phyloP scores from a whole-genome alignment of 2,888 invertebrate species.

The Ischnura elegans region DNA sequence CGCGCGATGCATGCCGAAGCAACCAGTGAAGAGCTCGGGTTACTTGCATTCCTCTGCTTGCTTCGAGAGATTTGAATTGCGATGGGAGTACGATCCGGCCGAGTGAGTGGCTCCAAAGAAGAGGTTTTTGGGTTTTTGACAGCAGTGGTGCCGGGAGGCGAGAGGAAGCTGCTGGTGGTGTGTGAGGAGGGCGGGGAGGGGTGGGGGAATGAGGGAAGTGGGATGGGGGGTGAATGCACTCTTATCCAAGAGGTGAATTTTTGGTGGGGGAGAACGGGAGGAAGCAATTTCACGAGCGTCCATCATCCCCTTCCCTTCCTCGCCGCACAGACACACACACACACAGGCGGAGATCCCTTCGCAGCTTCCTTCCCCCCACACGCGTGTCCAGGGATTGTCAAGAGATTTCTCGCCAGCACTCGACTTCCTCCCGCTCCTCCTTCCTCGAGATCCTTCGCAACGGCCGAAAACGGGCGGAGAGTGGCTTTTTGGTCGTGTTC shows the following conservation, averaged over 20 bases:
- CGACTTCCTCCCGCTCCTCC: background rate
- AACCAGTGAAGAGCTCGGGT: background rate
- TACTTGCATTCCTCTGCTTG: too few species aligned
- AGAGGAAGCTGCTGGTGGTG: conserved; percentile 11
- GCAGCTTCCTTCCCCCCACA: background rate
- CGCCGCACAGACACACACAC: background rate
- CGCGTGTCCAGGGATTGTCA: background rate
- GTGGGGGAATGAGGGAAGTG: background rate
- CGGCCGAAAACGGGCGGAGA: background rate
- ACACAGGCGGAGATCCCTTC: background rate
- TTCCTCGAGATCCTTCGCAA: background rate
- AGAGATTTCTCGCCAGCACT: background rate
- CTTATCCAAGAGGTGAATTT: conserved; percentile 48
- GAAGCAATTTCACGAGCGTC: conserved; percentile 58
- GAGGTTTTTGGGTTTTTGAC: conserved; percentile 1
- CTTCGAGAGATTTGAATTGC: too few species aligned
- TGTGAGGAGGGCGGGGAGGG: background rate
- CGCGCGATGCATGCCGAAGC: background rate
- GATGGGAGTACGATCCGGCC: background rate
- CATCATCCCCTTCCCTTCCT: conserved; percentile 39
- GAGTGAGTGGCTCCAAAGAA: background rate
- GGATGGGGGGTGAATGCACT: conserved; percentile 57
- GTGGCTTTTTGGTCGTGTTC: background rate
- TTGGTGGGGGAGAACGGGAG: conserved; percentile 40
- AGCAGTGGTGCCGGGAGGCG: background rate